A percentile compares a stretch with the other conserved stretches of the same genome.
phyloP scores from a whole-genome alignment of 2,797 vertebrate species.

The Enteromius afrohamiltoni region DNA sequence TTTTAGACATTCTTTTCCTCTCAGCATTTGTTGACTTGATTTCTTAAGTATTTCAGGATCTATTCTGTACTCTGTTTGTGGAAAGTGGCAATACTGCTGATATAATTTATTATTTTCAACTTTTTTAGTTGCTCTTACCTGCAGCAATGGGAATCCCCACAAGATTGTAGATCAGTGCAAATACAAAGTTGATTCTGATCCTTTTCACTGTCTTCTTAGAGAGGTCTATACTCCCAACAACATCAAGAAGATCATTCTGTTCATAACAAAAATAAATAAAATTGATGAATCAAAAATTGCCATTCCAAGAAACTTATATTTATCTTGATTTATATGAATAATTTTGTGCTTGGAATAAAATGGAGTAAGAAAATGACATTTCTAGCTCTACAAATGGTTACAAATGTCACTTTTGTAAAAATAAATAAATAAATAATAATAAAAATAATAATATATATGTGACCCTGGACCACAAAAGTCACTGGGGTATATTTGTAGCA shows the following conservation, averaged over 20 bases:
- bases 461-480: too few species aligned
- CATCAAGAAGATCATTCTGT: slow-evolving; percentile 93
- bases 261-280: slow-evolving; percentile 5
- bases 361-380: neutral
- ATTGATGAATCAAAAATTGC: neutral
- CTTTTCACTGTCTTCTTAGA: slow-evolving; percentile 92
- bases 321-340: neutral
- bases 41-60: neutral
- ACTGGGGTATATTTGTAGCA: too few species aligned
- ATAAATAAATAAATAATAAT: neutral
- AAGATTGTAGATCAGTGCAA: slow-evolving; percentile 95
- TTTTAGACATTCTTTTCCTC: neutral
- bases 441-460: too few species aligned
- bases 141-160: slow-evolving; percentile 94
- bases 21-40: neutral
- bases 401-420: neutral
- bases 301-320: neutral
- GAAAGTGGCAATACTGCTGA: neutral
- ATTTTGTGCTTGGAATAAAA: neutral
- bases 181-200: slow-evolving; percentile 92
- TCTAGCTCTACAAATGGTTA: neutral
- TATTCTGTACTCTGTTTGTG: neutral
- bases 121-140: slow-evolving; percentile 76
- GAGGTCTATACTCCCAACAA: slow-evolving; percentile 92
- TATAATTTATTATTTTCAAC: neutral